Evolutionary conservation across 2,797 vertebrate genomes (phyloP).

Genomic region (Zenarchopterus dispar): DNA sequence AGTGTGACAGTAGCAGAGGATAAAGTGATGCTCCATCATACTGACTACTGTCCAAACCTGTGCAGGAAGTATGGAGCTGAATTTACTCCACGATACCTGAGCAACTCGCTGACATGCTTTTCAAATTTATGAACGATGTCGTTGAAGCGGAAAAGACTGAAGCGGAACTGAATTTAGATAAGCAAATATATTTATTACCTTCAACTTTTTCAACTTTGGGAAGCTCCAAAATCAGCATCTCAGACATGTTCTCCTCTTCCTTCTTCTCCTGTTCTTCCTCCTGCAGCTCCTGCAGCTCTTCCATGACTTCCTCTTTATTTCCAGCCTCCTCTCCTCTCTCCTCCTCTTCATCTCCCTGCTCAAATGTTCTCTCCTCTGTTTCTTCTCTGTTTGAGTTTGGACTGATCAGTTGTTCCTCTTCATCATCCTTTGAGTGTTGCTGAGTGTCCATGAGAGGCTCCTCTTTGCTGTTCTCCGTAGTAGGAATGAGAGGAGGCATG

Average conservation of each 20-base stretch:
- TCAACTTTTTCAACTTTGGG: slow-evolving; percentile 65
- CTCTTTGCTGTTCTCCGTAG: slow-evolving; percentile 46
- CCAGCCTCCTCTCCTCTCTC: slow-evolving; percentile 21
- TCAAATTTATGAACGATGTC: not conserved
- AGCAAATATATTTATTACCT: slow-evolving; percentile 52
- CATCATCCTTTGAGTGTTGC: slow-evolving; percentile 17
- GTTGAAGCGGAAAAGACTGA: too few relatives aligned
- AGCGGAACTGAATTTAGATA: too few relatives aligned
- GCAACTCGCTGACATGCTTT: not conserved
- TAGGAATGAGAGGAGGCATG: slow-evolving; percentile 55
- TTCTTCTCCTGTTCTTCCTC: slow-evolving; percentile 2
- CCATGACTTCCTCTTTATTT: slow-evolving; percentile 29
- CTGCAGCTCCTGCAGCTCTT: slow-evolving; percentile 13
- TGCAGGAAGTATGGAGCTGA: too few relatives aligned
- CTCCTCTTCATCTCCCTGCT: slow-evolving; percentile 33
- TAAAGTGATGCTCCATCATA: too few relatives aligned
- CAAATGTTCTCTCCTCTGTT: slow-evolving; percentile 28
- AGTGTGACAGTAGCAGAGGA: too few relatives aligned
- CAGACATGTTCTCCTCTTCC: slow-evolving; percentile 37
- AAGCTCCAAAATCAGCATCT: slow-evolving; percentile 41
- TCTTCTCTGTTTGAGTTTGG: slow-evolving; percentile 17
- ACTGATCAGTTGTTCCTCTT: slow-evolving; percentile 24
- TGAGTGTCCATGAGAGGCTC: slow-evolving; percentile 35
- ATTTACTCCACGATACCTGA: too few relatives aligned
- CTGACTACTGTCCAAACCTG: too few relatives aligned